Evolutionary conservation across 2,888 invertebrate genomes (phyloP).

Genomic region (Serripes groenlandicus): DNA sequence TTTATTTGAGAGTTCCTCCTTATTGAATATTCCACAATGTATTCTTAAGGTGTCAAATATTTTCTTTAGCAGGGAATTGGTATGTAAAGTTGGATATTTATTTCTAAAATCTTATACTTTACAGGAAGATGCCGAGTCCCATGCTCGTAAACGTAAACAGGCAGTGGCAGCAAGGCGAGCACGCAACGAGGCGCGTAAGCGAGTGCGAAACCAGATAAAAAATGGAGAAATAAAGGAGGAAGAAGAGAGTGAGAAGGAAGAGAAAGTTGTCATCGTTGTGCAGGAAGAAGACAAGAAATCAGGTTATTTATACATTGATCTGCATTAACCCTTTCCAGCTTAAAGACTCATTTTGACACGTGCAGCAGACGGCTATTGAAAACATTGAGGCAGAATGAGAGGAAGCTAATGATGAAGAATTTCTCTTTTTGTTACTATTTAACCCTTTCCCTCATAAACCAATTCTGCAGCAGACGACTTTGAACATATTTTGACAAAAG

Average conservation of each 20-base stretch:
- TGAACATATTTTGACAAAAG: too few relatives aligned
- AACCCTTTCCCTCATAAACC: too few relatives aligned
- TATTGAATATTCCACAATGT: too few relatives aligned
- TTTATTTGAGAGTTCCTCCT: too few relatives aligned
- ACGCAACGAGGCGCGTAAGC: slow-evolving; percentile 39
- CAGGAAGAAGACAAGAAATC: slow-evolving; percentile 12
- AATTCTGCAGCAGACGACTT: too few relatives aligned
- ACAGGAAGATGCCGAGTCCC: slow-evolving; percentile 32
- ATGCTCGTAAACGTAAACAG: slow-evolving; percentile 27
- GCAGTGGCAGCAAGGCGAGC: slow-evolving; percentile 40
- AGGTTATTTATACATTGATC: too few relatives aligned
- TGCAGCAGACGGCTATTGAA: too few relatives aligned
- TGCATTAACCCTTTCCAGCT: neutral
- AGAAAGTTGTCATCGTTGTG: neutral
- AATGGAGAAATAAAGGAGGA: slow-evolving; percentile 38
- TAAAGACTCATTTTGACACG: too few relatives aligned
- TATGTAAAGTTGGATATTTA: too few relatives aligned
- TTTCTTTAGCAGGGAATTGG: too few relatives aligned
- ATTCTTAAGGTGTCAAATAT: too few relatives aligned
- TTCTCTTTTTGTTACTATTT: neutral
- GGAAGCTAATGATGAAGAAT: neutral
- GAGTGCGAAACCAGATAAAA: slow-evolving; percentile 9
- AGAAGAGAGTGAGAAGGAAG: slow-evolving; percentile 8
- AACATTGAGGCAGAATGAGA: neutral
- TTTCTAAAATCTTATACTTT: too few relatives aligned